Base-by-base conservation (phyloP, 2,113 vertebrate species). In the Macroglossus sobrinus region DNA sequence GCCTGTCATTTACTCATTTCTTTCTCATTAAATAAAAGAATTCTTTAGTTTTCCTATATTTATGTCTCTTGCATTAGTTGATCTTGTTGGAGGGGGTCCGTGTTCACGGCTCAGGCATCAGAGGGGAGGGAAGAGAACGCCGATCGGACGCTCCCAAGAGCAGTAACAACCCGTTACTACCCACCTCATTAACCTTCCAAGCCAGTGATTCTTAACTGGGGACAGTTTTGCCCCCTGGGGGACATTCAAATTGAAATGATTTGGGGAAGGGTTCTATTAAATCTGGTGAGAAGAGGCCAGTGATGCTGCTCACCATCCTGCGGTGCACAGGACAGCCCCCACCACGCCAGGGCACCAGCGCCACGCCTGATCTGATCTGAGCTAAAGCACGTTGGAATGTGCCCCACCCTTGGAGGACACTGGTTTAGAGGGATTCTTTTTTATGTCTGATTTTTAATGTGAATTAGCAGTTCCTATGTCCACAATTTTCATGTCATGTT, bases 1-100 rank as follows among this genome's bases (percentile, higher is more conserved):
- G 59, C 24, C 68, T 84, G n/a, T 92, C 47, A 16, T 69, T 68
- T 68, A 59, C 26, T 59, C 28, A 47, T 50, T 33, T 63, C 26
- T 57, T 57, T 74, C 35, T 89, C 74, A 53, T n/a, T 66, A 87
- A 95, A 88, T 97, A 91, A 96, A 97, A 79, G 0, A 57, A 55
- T 84, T 76, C 35, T 89, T 40, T 75, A 64, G 22, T 94, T 95
- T 96, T 96, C 76, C 47, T 93, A 0, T 86, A 22, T 78, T 71
- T 43, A 30, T 21, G 45, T 66, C 59, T 72, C n/a, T 86, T 71
- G 26, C 21, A 9, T 80, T 79, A 55, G 45, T 76, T 55, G 16
- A 50, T 28, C 16, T 79, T 71, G 38, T 28, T 59, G 66, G 64
- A 84, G 43, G 6, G 13, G 19, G 6, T 21, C 55, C 26, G 68